These are phyloP conservation scores for Lydus trimaculatus DNA, from an alignment of 2,888 invertebrate genomes.

Conservation along the genomic window DNA sequence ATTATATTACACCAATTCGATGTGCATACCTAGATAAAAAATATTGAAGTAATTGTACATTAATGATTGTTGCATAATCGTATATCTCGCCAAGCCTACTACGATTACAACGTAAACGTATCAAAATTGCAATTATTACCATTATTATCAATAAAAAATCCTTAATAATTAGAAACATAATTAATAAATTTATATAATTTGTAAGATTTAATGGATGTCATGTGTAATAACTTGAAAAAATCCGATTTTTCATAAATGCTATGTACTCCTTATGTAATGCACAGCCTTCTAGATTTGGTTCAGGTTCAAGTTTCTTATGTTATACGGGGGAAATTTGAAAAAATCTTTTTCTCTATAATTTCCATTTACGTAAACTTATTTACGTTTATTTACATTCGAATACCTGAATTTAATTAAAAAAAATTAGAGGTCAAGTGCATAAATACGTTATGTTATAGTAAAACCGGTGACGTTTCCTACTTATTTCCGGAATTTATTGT, in stretches of 20 bases:
- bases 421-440: constrained; percentile 1
- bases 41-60: not conserved
- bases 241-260: too few species aligned
- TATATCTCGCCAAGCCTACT: not conserved
- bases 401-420: not conserved
- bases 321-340: not conserved
- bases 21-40: too few species aligned
- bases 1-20: too few species aligned
- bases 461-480: not conserved
- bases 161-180: too few species aligned
- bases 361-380: not conserved
- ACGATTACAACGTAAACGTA: not conserved
- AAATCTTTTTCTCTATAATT: not conserved
- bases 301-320: too few species aligned
- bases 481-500: not conserved
- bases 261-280: too few species aligned
- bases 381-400: not conserved
- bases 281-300: too few species aligned
- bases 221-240: too few species aligned
- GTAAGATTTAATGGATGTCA: too few species aligned
- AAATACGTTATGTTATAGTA: not conserved
- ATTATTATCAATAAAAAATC: not conserved
- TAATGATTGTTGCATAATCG: not conserved
- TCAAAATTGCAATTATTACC: not conserved
- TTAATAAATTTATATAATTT: not conserved